phyloP scores from a whole-genome alignment of 2,113 vertebrate genomes.

The Nestor notabilis region DNA sequence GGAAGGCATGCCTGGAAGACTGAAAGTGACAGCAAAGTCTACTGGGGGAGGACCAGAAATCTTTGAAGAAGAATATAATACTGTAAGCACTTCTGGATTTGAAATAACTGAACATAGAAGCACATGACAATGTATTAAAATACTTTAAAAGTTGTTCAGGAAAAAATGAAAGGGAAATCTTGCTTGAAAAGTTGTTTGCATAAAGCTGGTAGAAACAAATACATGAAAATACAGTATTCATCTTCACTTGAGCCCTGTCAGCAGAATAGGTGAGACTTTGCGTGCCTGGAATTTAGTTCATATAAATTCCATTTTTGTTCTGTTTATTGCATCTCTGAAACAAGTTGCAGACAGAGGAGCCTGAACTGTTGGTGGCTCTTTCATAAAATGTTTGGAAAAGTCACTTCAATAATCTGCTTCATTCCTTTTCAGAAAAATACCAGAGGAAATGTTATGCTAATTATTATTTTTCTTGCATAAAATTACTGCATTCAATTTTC shows the following conservation, averaged over 20 bases:
- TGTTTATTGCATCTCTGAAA: not conserved
- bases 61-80: constrained; percentile 89
- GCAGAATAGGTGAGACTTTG: not conserved
- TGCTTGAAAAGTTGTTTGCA: not conserved
- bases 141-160: not conserved
- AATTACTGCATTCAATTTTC: not conserved
- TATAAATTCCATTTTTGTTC: not conserved
- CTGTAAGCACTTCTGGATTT: constrained; percentile 75
- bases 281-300: not conserved
- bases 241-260: not conserved
- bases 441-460: not conserved
- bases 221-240: not conserved
- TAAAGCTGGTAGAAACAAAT: not conserved
- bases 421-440: not conserved
- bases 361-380: not conserved
- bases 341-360: not conserved
- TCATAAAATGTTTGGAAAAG: not conserved
- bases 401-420: not conserved
- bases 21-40: constrained; percentile 90
- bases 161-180: not conserved
- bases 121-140: not conserved
- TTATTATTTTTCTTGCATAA: not conserved
- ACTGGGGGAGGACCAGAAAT: constrained; percentile 81
- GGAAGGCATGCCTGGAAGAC: constrained; percentile 86
- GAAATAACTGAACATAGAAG: not conserved